A percentile compares a stretch with the other conserved stretches of the same genome.
Conservation (phyloP, 1,140 invertebrate genomes). For the Leptinotarsa texana region DNA sequence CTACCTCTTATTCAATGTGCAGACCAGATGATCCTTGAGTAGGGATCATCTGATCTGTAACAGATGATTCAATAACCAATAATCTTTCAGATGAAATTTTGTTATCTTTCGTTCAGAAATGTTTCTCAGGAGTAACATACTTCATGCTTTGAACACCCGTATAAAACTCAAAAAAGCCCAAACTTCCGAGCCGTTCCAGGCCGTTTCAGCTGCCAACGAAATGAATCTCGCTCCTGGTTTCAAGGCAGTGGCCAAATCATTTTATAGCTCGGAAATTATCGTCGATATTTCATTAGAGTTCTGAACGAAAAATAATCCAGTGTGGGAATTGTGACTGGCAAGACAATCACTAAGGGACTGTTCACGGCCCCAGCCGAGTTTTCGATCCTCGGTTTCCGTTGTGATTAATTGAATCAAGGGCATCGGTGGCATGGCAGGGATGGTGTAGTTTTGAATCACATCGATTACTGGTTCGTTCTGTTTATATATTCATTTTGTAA, state of each 20-base stretch:
- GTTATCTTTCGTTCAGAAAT: too few species aligned
- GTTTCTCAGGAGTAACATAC: too few species aligned
- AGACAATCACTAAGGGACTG: constrained; percentile 37
- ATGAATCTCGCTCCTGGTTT: background rate
- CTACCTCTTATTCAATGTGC: too few species aligned
- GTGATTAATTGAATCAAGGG: constrained; percentile 39
- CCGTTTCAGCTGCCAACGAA: constrained; percentile 1
- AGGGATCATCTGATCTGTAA: too few species aligned
- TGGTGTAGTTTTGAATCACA: too few species aligned
- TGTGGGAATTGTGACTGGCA: constrained; percentile 42
- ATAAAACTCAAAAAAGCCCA: too few species aligned
- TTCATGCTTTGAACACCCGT: too few species aligned
- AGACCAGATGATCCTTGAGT: too few species aligned
- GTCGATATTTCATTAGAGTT: constrained; percentile 39
- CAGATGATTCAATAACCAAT: too few species aligned
- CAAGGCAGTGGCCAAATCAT: constrained; percentile 7
- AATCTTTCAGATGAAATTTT: too few species aligned
- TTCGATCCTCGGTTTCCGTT: constrained; percentile 29
- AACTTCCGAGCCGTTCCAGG: background rate
- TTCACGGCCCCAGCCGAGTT: constrained; percentile 17
- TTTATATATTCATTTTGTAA: background rate
- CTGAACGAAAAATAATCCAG: constrained; percentile 43
- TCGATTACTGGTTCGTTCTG: too few species aligned
- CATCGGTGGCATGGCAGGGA: constrained; percentile 14
- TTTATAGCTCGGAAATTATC: constrained; percentile 28